Percentiles rank a stretch among this genome's conserved stretches.
Conservation (phyloP, 2,888 invertebrate genomes). For the Lomographa bimaculata region DNA sequence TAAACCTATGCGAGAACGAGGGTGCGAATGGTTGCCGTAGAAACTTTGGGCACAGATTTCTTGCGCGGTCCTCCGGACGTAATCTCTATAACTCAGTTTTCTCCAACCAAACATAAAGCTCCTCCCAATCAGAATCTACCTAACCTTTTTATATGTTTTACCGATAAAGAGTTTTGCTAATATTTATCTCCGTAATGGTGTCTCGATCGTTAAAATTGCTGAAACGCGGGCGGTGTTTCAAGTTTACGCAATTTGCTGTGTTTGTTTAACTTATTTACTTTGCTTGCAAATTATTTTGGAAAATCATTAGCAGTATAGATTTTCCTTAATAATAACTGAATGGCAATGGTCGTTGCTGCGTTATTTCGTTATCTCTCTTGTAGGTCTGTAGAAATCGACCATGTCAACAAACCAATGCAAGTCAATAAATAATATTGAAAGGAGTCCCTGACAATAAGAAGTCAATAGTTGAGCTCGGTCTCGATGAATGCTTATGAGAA, state of each 20-base stretch:
- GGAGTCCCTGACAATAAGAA: conserved; percentile 48
- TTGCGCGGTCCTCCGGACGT: conserved; percentile 45
- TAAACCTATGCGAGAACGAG: conserved; percentile 44
- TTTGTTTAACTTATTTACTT: conserved; percentile 58
- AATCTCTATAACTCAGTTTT: conserved; percentile 51
- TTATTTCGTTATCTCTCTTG: conserved; percentile 34
- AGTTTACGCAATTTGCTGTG: conserved; percentile 66
- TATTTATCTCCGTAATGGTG: conserved; percentile 23
- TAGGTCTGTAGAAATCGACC: too few species aligned
- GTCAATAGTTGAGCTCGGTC: conserved; percentile 54
- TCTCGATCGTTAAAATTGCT: conserved; percentile 23
- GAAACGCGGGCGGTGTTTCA: conserved; percentile 48
- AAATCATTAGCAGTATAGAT: conserved; percentile 6
- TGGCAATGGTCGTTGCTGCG: conserved; percentile 4
- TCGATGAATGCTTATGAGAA: conserved; percentile 52
- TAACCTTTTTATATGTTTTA: conserved; percentile 22
- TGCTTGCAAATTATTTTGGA: conserved; percentile 54
- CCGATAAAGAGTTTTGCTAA: conserved; percentile 17
- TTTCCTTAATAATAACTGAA: conserved; percentile 7
- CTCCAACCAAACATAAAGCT: conserved; percentile 45
- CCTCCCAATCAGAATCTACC: conserved; percentile 34
- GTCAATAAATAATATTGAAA: conserved; percentile 48
- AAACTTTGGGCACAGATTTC: conserved; percentile 46
- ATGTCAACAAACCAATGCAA: conserved; percentile 48
- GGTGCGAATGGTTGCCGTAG: conserved; percentile 41